phyloP scores from a whole-genome alignment of 2,113 vertebrate genomes.

The Smithornis capensis region DNA sequence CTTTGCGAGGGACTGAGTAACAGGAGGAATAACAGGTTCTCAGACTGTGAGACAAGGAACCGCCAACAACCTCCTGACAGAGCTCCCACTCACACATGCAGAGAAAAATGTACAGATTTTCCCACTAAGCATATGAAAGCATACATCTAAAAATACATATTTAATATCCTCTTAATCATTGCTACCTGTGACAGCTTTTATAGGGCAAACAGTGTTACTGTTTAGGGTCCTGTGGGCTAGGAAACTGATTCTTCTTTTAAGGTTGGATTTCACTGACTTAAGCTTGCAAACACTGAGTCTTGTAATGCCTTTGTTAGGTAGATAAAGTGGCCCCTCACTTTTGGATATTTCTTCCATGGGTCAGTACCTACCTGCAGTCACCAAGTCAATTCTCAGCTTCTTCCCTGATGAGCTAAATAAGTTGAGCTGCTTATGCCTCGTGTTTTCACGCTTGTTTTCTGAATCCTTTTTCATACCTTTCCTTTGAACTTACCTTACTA shows the following conservation, averaged over 20 bases:
- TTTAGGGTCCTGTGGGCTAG: not conserved
- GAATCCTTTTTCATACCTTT: constrained; percentile 57
- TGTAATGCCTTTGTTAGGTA: constrained; percentile 4
- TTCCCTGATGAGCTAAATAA: constrained; percentile 20
- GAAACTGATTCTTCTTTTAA: not conserved
- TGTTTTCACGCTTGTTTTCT: constrained; percentile 20
- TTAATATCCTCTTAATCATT: not conserved
- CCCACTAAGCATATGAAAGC: not conserved
- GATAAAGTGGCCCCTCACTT: not conserved
- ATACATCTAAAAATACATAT: constrained; percentile 4
- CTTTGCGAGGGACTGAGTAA: not conserved
- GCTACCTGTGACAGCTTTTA: not conserved
- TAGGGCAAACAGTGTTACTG: constrained; percentile 1
- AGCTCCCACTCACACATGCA: constrained; percentile 26
- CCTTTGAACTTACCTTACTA: constrained; percentile 34
- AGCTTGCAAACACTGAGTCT: not conserved
- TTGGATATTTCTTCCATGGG: constrained; percentile 1
- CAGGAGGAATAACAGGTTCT: not conserved
- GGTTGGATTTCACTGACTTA: constrained; percentile 29
- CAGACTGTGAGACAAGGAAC: not conserved
- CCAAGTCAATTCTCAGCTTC: constrained; percentile 14
- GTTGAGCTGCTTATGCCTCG: constrained; percentile 39
- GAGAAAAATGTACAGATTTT: constrained; percentile 5
- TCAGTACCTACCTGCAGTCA: constrained; percentile 9
- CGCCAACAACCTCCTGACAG: not conserved